Percentiles rank a stretch among this genome's conserved stretches.
These are phyloP conservation scores for Leptinotarsa peninsularis DNA, from an alignment of 2,888 invertebrate species.

Conservation along the genomic window DNA sequence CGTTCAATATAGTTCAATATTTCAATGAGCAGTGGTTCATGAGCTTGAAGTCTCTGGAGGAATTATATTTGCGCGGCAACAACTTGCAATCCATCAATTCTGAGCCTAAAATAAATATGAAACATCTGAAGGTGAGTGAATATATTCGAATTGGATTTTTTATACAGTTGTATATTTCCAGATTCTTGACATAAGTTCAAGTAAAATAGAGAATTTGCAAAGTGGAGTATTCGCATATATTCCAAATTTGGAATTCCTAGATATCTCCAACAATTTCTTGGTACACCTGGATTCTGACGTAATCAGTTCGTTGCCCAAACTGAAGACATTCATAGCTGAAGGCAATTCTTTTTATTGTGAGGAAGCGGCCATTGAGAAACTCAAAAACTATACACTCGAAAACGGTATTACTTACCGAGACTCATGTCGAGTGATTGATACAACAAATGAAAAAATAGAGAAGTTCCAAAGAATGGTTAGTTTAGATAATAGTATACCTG, in stretches of 20 bases:
- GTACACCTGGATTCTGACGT: conserved; percentile 68
- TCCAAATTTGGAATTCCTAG: conserved; percentile 70
- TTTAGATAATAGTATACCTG: conserved; percentile 5
- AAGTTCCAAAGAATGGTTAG: conserved; percentile 68
- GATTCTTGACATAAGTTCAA: conserved; percentile 71
- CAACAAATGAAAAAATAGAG: conserved; percentile 32
- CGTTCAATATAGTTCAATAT: conserved; percentile 73
- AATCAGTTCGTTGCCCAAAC: conserved; percentile 67
- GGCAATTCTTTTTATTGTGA: conserved; percentile 73
- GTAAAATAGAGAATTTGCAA: conserved; percentile 71
- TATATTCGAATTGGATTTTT: not conserved
- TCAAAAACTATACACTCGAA: conserved; percentile 61
- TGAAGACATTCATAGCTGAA: conserved; percentile 69
- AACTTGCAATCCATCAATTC: conserved; percentile 69
- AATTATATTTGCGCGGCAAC: conserved; percentile 73
- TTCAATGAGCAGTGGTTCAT: conserved; percentile 71
- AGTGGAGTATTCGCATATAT: conserved; percentile 68
- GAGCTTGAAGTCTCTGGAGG: conserved; percentile 68
- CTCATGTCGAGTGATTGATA: conserved; percentile 13
- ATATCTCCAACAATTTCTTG: conserved; percentile 74
- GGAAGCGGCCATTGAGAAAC: conserved; percentile 65
- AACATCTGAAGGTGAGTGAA: conserved; percentile 67
- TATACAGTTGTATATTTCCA: conserved; percentile 58
- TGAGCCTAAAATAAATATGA: conserved; percentile 71
- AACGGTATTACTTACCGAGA: conserved; percentile 65